phyloP scores from a whole-genome alignment of 2,113 vertebrate genomes.

The Caranx ignobilis region DNA sequence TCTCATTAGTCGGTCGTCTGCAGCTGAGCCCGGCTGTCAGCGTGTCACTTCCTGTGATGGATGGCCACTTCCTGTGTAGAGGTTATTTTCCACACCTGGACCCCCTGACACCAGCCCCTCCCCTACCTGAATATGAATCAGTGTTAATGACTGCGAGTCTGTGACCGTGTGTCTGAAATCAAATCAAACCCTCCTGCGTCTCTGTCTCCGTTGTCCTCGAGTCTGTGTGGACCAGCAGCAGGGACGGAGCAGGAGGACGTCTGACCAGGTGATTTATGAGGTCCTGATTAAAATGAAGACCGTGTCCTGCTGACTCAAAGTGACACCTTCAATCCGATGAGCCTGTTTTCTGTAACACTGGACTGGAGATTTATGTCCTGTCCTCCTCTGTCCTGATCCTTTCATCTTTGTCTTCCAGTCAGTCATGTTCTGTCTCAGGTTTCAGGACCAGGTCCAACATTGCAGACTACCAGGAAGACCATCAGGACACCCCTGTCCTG shows the following conservation, averaged over 20 bases:
- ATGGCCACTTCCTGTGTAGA: slow-evolving; percentile 10
- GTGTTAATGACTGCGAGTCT: no score
- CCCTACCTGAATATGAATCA: not conserved
- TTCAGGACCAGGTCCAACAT: no score
- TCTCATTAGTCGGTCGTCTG: slow-evolving; percentile 25
- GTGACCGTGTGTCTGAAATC: not conserved
- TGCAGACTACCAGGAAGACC: not conserved
- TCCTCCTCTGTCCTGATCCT: not conserved
- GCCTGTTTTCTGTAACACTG: no score
- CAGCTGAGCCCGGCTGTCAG: slow-evolving; percentile 50
- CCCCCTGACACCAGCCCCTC: not conserved
- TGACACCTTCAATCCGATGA: not conserved
- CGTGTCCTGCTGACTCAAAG: not conserved
- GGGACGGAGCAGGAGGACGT: not conserved
- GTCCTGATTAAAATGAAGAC: not conserved
- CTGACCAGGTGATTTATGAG: no score
- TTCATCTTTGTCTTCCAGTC: not conserved
- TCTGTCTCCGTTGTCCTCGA: no score
- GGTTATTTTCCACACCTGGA: slow-evolving; percentile 32
- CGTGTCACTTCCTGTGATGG: slow-evolving; percentile 39
- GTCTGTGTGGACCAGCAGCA: not conserved
- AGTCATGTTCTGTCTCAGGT: no score
- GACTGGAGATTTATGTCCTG: not conserved
- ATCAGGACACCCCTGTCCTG: not conserved
- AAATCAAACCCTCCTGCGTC: not conserved